Evolutionary conservation across 2,113 vertebrate genomes (phyloP).

Genomic region (Antechinus stuartii): DNA sequence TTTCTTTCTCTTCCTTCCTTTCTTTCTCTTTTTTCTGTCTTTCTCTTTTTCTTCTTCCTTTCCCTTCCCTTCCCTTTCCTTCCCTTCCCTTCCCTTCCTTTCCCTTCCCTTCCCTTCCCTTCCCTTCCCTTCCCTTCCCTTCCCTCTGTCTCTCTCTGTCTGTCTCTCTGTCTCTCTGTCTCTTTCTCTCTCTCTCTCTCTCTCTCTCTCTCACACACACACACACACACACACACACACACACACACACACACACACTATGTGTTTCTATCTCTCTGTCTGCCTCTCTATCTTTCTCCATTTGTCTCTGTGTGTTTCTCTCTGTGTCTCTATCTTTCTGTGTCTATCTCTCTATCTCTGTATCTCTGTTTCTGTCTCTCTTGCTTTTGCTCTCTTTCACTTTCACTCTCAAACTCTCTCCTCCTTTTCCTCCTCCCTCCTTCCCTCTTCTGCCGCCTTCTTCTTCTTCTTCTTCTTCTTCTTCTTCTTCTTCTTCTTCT

Average conservation of each 20-base stretch:
- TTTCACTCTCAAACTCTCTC: no score
- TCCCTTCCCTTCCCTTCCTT: background rate
- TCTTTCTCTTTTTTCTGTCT: background rate
- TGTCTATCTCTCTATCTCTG: no score
- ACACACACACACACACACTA: no score
- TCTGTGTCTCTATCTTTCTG: no score
- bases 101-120: background rate
- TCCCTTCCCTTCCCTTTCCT: background rate
- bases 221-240: no score
- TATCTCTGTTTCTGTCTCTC: no score
- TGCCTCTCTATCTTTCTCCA: background rate
- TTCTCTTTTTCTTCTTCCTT: background rate
- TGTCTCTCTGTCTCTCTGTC: background rate
- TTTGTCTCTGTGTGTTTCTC: background rate
- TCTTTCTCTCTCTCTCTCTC: background rate
- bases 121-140: no score
- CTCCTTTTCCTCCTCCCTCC: background rate
- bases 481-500: background rate
- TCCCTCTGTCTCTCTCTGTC: background rate
- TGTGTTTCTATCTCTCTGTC: no score
- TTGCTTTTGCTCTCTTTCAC: no score
- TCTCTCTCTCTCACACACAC: background rate
- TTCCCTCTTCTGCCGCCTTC: background rate
- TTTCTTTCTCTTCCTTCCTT: background rate
- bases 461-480: background rate